Base-by-base conservation (phyloP, 2,888 invertebrate species). In the Drosophila ezoana region DNA sequence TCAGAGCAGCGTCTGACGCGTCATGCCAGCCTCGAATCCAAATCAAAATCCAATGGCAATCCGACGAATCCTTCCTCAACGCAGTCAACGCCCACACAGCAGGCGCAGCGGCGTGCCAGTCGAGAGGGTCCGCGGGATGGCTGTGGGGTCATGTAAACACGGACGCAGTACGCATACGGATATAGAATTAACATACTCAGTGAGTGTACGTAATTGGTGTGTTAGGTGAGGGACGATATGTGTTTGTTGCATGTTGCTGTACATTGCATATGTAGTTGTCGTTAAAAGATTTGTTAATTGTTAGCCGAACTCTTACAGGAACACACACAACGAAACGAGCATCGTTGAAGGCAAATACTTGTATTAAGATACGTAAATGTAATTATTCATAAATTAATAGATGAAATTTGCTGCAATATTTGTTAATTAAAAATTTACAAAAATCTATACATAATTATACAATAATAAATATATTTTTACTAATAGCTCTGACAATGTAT, bases 351-450 rank as follows among this genome's bases (percentile, higher is more conserved):
- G 71, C 47, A 76, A 76, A 64, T 68, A 73, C 41, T 53, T 75
- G 71, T 87, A 67, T 74, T 63, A 72, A 69, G 69, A 67, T 69
- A 66, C 81, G 74, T 79, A 83, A 78, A 64, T 64, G 20, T 69
- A 79, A 88, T 81, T 67, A 86, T 75, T 66, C 68, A 76, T 81
- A 87, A 87, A 66, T 70, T 79, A 79, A 67, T 86, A 85, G 88
- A 74, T 80, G 76, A 83, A 87, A 80, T 78, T 87, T 87, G 81
- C 85, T 88, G 87, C 82, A 87, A 86, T 86, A 86, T 86, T 83
- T 88, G 84, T 88, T 86, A 83, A 86, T 81, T 76, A 73, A 75
- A 88, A 68, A 66, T 78, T 52, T 79, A 76, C 76, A 77, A 59
- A 44, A 71, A 67, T 51, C 56, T 74, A 72, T 53, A 74, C 68